Percentiles rank a stretch among this genome's conserved stretches.
Evolutionary conservation across 2,113 vertebrate genomes (phyloP).

Genomic region (Hippopotamus amphibius): DNA sequence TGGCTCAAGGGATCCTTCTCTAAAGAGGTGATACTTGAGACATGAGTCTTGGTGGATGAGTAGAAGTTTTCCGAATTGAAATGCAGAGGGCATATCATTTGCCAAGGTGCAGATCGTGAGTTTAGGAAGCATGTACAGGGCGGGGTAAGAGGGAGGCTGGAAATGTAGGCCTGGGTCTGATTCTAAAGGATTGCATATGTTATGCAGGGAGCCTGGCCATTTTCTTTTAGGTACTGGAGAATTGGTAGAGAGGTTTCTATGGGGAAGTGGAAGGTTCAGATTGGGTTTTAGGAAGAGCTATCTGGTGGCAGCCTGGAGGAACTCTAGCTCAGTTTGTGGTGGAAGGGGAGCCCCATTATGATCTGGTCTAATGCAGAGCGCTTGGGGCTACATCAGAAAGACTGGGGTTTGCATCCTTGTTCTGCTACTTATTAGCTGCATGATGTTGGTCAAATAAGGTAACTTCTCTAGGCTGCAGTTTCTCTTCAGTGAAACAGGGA

Average conservation of each 20-base stretch:
- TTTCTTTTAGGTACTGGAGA: background rate
- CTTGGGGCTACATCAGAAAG: background rate
- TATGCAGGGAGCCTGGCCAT: background rate
- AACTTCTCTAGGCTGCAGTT: background rate
- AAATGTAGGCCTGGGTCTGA: background rate
- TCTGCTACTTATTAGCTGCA: background rate
- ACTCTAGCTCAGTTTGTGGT: background rate
- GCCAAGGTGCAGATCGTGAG: background rate
- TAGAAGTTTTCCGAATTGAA: constrained; percentile 22
- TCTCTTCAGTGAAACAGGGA: background rate
- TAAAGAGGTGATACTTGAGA: background rate
- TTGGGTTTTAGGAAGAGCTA: background rate
- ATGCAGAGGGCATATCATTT: background rate
- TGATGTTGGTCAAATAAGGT: background rate
- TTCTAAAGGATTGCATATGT: background rate
- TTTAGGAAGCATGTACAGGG: background rate
- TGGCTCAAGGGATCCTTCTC: background rate
- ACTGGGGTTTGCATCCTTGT: background rate
- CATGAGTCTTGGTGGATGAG: background rate
- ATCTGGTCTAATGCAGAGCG: background rate
- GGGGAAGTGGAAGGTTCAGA: background rate
- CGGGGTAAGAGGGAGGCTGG: background rate
- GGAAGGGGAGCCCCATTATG: background rate
- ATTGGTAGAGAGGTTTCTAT: background rate
- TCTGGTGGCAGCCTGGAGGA: background rate